Conservation (phyloP, 2,113 vertebrate genomes). For the Rostratula benghalensis region DNA sequence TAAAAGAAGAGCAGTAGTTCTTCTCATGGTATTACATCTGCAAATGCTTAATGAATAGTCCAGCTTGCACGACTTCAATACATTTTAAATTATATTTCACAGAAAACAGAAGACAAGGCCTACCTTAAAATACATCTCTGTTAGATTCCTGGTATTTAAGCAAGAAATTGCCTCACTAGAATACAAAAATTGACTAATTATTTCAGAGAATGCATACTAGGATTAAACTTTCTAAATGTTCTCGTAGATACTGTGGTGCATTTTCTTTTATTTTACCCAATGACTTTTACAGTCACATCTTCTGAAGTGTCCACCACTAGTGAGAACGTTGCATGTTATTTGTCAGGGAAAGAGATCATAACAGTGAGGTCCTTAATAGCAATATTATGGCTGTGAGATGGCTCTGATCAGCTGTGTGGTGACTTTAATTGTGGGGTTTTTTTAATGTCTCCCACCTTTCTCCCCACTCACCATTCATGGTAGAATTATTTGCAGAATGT, state of each 20-base stretch:
- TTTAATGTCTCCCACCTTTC: neutral
- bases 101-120: constrained; percentile 45
- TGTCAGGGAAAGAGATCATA: neutral
- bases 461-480: neutral
- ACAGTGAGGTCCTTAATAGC: neutral
- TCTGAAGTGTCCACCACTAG: neutral
- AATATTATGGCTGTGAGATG: neutral
- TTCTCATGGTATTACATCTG: constrained; percentile 12
- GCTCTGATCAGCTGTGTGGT: neutral
- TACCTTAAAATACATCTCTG: constrained; percentile 40
- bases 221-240: neutral
- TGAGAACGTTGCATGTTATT: neutral
- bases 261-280: neutral
- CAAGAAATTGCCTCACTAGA: neutral
- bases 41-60: constrained; percentile 34
- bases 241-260: neutral
- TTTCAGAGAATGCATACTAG: neutral
- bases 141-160: neutral
- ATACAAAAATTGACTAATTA: neutral
- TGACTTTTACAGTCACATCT: neutral
- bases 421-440: neutral
- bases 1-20: neutral
- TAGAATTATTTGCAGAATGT: neutral
- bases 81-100: constrained; percentile 46
- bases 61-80: constrained; percentile 39